Conservation (phyloP, 2,113 vertebrate species). For the Nymphicus hollandicus region DNA sequence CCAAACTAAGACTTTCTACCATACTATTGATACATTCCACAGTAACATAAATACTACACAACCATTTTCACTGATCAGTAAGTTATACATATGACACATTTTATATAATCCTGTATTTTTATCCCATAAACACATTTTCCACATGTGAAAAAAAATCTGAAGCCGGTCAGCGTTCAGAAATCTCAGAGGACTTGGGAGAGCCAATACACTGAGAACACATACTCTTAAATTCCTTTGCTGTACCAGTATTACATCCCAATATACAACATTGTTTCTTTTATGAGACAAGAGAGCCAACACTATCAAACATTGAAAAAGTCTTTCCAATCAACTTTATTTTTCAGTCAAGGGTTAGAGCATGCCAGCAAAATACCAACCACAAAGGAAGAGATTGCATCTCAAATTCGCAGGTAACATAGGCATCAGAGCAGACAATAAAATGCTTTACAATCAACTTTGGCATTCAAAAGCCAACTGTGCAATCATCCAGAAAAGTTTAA, state of each 20-base stretch:
- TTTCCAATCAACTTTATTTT: constrained; percentile 35
- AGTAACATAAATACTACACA: background rate
- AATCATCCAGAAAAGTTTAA: background rate
- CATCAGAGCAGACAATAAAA: background rate
- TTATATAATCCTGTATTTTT: background rate
- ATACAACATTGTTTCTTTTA: background rate
- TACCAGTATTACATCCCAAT: rapidly evolving
- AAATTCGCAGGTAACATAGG: background rate
- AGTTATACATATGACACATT: rapidly evolving
- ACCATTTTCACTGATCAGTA: background rate
- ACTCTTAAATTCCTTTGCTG: background rate
- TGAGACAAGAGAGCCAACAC: background rate
- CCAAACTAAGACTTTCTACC: background rate
- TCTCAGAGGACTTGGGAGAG: background rate
- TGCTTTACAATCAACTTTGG: background rate
- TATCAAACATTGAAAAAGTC: background rate
- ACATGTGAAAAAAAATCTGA: background rate
- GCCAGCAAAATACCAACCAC: background rate
- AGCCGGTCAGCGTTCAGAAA: background rate
- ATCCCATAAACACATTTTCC: background rate
- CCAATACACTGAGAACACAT: background rate
- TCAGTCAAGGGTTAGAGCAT: background rate
- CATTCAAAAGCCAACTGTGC: background rate
- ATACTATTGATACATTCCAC: background rate
- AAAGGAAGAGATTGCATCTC: background rate